Evolutionary conservation across 2,797 vertebrate species (phyloP).

Genomic region (Novumbra hubbsi): DNA sequence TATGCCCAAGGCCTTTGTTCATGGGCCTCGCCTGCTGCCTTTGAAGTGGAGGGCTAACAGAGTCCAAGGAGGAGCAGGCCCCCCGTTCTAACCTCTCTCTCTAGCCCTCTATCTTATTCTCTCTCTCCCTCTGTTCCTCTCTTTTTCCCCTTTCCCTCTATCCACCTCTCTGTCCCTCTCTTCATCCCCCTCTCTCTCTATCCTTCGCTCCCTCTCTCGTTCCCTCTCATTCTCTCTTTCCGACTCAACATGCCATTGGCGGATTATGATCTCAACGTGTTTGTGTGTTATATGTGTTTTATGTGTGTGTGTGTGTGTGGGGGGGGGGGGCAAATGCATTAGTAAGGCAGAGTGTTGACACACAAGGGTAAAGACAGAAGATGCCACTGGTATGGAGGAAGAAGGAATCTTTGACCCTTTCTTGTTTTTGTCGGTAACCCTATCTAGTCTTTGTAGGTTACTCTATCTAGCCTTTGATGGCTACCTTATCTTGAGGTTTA

Average conservation of each 20-base stretch:
- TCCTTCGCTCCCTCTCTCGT: slow-evolving; percentile 9
- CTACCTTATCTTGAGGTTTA: no score
- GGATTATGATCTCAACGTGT: slow-evolving; percentile 81
- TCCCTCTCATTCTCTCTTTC: slow-evolving; percentile 57
- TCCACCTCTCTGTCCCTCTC: slow-evolving; percentile 17
- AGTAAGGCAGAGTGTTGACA: no score
- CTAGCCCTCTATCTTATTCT: not conserved
- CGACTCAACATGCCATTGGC: slow-evolving; percentile 76
- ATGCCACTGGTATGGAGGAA: not conserved
- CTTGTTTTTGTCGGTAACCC: no score
- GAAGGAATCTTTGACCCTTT: not conserved
- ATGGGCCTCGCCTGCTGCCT: slow-evolving; percentile 73
- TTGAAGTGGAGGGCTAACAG: slow-evolving; percentile 78
- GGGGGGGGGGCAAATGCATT: no score
- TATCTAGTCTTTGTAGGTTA: no score
- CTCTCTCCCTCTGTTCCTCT: slow-evolving; percentile 51
- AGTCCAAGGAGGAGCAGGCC: slow-evolving; percentile 49
- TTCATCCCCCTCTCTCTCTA: slow-evolving; percentile 17
- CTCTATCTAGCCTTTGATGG: no score
- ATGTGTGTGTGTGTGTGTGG: not conserved
- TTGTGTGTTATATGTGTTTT: slow-evolving; percentile 35
- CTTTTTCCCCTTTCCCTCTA: slow-evolving; percentile 30
- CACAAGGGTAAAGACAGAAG: no score
- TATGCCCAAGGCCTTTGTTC: slow-evolving; percentile 78
- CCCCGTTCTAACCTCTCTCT: slow-evolving; percentile 39